These are phyloP conservation scores for Eclectus roratus DNA, from an alignment of 2,113 vertebrate species.

Conservation along the genomic window DNA sequence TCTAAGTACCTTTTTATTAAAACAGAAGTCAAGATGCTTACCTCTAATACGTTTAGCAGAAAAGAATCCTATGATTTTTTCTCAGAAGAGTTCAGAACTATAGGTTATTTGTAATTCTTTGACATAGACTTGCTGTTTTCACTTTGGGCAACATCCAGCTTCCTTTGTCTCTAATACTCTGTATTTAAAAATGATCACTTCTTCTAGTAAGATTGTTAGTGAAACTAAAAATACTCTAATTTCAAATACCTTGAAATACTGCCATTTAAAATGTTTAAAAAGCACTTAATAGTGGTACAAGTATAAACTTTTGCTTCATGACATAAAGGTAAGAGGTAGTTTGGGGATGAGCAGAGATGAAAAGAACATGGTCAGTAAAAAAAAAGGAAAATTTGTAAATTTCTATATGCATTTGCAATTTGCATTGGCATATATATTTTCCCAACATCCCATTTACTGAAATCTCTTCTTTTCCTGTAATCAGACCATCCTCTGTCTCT, in stretches of 20 bases:
- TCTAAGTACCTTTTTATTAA: background rate
- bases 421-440: background rate
- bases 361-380: background rate
- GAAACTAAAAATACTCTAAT: background rate
- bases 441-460: accelerated
- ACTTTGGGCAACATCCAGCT: background rate
- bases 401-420: background rate
- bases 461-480: background rate
- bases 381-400: background rate
- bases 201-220: background rate
- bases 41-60: background rate
- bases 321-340: background rate
- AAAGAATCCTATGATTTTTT: background rate
- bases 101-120: background rate
- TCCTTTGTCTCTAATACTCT: background rate
- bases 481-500: background rate
- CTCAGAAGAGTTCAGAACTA: background rate
- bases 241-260: background rate
- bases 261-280: background rate
- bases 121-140: background rate
- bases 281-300: background rate
- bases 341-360: background rate
- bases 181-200: background rate
- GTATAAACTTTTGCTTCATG: background rate
- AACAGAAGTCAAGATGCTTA: background rate